These are phyloP conservation scores for Silvanus unidentatus DNA, from an alignment of 2,888 invertebrate species.

Conservation along the genomic window DNA sequence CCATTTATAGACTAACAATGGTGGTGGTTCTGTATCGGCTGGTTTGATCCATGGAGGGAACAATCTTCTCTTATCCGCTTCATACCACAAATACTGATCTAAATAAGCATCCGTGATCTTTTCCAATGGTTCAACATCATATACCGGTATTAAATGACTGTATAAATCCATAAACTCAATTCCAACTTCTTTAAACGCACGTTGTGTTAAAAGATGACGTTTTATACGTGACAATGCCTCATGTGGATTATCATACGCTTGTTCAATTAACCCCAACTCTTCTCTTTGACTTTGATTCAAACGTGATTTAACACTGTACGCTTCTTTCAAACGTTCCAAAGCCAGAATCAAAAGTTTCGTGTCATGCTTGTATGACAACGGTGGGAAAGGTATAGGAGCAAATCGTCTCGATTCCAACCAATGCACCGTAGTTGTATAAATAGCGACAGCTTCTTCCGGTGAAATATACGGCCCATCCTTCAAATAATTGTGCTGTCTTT, in stretches of 20 bases:
- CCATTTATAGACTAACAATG: conserved; percentile 93
- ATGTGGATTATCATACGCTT: conserved; percentile 99
- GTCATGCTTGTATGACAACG: conserved; percentile 98
- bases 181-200: conserved; percentile 97
- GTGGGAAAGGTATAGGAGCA: conserved; percentile 99
- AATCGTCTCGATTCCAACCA: conserved; percentile 98
- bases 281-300: conserved; percentile 98
- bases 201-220: conserved; percentile 95
- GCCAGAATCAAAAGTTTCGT: conserved; percentile 97
- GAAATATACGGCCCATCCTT: conserved; percentile 99
- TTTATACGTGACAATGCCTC: conserved; percentile 98
- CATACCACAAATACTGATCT: conserved; percentile 99
- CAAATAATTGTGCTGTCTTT: conserved; percentile 97
- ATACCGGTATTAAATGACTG: conserved; percentile 97
- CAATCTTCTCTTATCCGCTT: conserved; percentile 93
- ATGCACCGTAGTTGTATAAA: conserved; percentile 99
- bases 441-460: conserved; percentile 99
- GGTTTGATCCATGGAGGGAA: conserved; percentile 99
- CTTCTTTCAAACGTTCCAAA: conserved; percentile 92
- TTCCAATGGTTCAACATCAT: conserved; percentile 98
- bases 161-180: conserved; percentile 99
- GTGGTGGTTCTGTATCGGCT: conserved; percentile 95
- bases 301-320: conserved; percentile 94
- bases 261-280: conserved; percentile 96
- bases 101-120: conserved; percentile 99